Evolutionary conservation across 2,888 invertebrate species (phyloP), one percentile per base, ranked within the genome.

Genomic region (Colostygia pectinataria): DNA sequence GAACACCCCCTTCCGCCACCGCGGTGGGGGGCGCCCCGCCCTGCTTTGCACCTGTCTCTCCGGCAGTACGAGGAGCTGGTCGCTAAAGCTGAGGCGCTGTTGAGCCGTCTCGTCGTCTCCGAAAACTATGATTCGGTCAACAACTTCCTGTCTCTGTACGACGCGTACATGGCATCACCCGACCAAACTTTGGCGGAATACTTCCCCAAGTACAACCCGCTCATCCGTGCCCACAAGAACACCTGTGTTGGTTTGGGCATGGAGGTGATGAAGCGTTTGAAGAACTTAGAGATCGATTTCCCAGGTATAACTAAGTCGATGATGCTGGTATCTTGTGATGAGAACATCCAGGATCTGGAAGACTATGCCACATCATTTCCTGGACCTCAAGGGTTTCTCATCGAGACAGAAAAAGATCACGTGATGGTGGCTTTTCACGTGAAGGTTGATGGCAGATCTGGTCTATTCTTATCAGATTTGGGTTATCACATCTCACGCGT

Each of bases 81-180:
- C 65, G 93, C 94, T 49, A 93, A 93, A 74, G 95, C 97, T 84
- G 97, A 97, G 91, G 93, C 94, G 77, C 92, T 94, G 76, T 92
- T 97, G 77, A 96, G 96, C 88, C 94, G 94, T 73, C 92, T 97
- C 86, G 92, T 97, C 77, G 94, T 95, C 78, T 93, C 94, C 71
- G 95, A 97, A 74, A 95, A 96, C 83, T 98, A 98, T 88, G 96
- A 98, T 87, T 97, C 97, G 51, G 92, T 97, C 62, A 95, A 96
- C 80, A 96, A 97, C 80, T 96, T 97, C 81, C 87, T 96, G 65
- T 89, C 91, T 55, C 90, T 94, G 58, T 92, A 91, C 77, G 94
- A 95, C 66, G 85, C 91, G 55, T 94, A 93, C 75, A 90, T 94
- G 86, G 91, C 92, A 52, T 93, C 94, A 45, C 92, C 93, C 33